A percentile compares a stretch with the other conserved stretches of the same genome.
These are phyloP conservation scores for Dipodomys merriami DNA, from an alignment of 2,113 vertebrate genomes.

Conservation along the genomic window DNA sequence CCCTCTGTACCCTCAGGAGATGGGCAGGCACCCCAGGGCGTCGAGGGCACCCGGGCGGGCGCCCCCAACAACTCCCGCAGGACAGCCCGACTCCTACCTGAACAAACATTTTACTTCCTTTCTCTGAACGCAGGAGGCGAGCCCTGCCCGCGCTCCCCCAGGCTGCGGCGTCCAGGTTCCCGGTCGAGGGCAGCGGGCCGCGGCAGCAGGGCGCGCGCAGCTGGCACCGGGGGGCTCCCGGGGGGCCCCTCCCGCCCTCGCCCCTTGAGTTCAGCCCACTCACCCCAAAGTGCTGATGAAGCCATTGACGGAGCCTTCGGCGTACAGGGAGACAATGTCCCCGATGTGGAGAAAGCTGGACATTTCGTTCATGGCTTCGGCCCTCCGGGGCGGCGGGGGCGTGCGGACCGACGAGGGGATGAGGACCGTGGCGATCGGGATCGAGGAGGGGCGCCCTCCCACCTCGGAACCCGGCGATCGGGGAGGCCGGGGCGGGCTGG, in stretches of 20 bases:
- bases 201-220: background rate
- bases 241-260: background rate
- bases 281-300: constrained; percentile 99
- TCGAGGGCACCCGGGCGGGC: background rate
- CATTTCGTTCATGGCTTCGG: constrained; percentile 93
- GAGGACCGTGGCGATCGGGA: background rate
- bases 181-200: background rate
- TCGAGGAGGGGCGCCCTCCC: background rate
- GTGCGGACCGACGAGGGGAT: constrained; percentile 7
- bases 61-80: background rate
- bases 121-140: constrained; percentile 8
- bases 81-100: constrained; percentile 68
- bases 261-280: constrained; percentile 64
- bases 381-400: background rate
- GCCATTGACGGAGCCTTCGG: constrained; percentile 97
- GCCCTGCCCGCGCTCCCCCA: background rate
- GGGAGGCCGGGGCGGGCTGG: constrained; percentile 18
- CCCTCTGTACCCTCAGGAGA: background rate
- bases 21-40: background rate
- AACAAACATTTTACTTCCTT: constrained; percentile 77
- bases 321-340: constrained; percentile 98
- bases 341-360: constrained; percentile 98
- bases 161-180: background rate
- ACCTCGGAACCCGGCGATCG: background rate
- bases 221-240: background rate